phyloP scores from a whole-genome alignment of 2,797 vertebrate species.

The Coluber constrictor region DNA sequence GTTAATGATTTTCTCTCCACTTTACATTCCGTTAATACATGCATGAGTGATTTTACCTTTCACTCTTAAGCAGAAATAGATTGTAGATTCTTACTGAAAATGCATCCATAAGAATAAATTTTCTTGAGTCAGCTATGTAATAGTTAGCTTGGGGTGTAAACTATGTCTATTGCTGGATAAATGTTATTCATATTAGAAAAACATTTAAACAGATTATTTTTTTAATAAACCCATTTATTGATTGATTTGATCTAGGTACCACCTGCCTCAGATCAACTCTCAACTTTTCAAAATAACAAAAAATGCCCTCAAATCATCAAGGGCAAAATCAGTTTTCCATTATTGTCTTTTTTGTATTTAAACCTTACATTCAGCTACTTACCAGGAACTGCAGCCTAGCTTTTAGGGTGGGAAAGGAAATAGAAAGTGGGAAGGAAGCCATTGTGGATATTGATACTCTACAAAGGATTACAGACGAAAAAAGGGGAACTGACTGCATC shows the following conservation, averaged over 20 bases:
- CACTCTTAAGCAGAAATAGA: background rate
- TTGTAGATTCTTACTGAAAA: background rate
- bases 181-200: background rate
- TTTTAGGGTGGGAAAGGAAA: background rate
- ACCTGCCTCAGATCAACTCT: background rate
- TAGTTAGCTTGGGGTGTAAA: background rate
- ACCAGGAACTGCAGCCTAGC: background rate
- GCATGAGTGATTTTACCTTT: background rate
- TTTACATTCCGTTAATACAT: background rate
- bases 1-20: background rate
- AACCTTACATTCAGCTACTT: background rate
- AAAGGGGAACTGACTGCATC: background rate
- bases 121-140: background rate
- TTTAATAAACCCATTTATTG: background rate
- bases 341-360: background rate
- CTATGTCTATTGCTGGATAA: background rate
- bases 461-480: background rate
- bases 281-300: background rate
- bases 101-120: background rate
- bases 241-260: background rate
- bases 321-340: background rate
- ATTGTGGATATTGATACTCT: background rate
- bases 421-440: background rate
- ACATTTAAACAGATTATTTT: background rate
- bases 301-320: background rate